Conservation (phyloP, 1,140 invertebrate species). For the Bombus pyrosoma region DNA sequence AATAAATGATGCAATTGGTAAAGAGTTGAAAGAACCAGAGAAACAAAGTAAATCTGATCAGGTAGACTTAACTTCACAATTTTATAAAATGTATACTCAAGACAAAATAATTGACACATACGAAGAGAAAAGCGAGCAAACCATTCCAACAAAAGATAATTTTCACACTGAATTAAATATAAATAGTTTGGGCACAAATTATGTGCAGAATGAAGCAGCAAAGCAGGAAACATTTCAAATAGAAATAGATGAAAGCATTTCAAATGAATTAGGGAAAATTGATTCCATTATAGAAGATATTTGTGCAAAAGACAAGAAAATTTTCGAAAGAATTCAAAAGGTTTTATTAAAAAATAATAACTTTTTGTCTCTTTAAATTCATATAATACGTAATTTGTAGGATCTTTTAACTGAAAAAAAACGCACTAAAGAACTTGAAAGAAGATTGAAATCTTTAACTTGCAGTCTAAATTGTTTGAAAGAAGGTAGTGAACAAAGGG, state of each 20-base stretch:
- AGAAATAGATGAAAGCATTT: not conserved
- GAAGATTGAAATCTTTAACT: slow-evolving; percentile 56
- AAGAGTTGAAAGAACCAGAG: not conserved
- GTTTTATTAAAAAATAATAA: slow-evolving; percentile 9
- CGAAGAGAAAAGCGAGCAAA: slow-evolving; percentile 12
- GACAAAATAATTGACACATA: slow-evolving; percentile 10
- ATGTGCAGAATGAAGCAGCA: not conserved
- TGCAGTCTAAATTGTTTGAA: slow-evolving; percentile 56
- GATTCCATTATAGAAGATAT: slow-evolving; percentile 23
- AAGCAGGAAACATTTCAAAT: not conserved
- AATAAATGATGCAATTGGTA: not conserved
- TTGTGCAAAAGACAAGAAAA: not conserved
- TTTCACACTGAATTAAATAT: not conserved
- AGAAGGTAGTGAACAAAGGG: slow-evolving; percentile 51
- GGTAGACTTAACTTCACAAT: not conserved
- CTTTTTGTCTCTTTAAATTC: not conserved
- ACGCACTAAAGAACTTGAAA: slow-evolving; percentile 57
- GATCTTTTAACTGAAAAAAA: slow-evolving; percentile 57
- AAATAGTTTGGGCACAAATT: not conserved
- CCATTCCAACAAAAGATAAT: slow-evolving; percentile 20
- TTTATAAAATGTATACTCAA: not conserved
- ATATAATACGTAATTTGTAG: slow-evolving; percentile 41
- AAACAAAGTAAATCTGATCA: slow-evolving; percentile 14
- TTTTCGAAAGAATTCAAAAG: slow-evolving; percentile 32
- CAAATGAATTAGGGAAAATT: not conserved